A percentile compares a stretch with the other conserved stretches of the same genome.
Evolutionary conservation across 2,888 invertebrate species (phyloP).

Genomic region (Labia minor): DNA sequence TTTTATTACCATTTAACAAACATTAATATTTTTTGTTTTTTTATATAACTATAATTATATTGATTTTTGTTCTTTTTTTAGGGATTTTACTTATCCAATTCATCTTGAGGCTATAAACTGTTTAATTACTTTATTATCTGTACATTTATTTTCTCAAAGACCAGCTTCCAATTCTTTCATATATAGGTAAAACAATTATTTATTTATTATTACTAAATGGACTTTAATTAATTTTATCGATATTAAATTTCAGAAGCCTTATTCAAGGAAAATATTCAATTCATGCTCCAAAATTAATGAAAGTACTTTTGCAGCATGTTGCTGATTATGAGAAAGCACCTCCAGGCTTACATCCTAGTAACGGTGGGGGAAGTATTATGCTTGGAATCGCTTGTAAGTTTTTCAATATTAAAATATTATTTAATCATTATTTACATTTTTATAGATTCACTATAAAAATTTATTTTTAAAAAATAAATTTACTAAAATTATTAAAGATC

Average conservation of each 20-base stretch:
- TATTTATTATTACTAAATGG: conserved; percentile 21
- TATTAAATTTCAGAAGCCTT: conserved; percentile 32
- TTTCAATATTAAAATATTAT: conserved; percentile 14
- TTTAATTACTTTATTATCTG: conserved; percentile 74
- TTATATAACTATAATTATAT: too few relatives aligned
- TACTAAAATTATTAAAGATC: too few relatives aligned
- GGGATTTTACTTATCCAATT: conserved; percentile 71
- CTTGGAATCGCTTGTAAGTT: conserved; percentile 48
- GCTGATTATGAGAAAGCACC: conserved; percentile 57
- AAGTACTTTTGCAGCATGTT: conserved; percentile 67
- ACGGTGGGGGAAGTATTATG: conserved; percentile 68
- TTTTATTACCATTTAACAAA: too few relatives aligned
- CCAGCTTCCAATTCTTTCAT: conserved; percentile 58
- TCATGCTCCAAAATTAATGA: conserved; percentile 67
- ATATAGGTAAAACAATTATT: conserved; percentile 42
- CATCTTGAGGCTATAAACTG: conserved; percentile 83
- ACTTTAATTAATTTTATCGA: conserved; percentile 15
- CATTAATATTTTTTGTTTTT: too few relatives aligned
- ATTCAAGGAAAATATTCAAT: conserved; percentile 60
- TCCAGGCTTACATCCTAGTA: conserved; percentile 51
- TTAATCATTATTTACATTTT: background rate
- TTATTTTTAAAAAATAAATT: too few relatives aligned
- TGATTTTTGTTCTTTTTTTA: too few relatives aligned
- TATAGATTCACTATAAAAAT: background rate
- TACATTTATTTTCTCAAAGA: conserved; percentile 69